A percentile compares a stretch with the other conserved stretches of the same genome.
These are phyloP conservation scores for Anisognathus igniventris DNA, from an alignment of 2,797 vertebrate genomes.

Conservation along the genomic window DNA sequence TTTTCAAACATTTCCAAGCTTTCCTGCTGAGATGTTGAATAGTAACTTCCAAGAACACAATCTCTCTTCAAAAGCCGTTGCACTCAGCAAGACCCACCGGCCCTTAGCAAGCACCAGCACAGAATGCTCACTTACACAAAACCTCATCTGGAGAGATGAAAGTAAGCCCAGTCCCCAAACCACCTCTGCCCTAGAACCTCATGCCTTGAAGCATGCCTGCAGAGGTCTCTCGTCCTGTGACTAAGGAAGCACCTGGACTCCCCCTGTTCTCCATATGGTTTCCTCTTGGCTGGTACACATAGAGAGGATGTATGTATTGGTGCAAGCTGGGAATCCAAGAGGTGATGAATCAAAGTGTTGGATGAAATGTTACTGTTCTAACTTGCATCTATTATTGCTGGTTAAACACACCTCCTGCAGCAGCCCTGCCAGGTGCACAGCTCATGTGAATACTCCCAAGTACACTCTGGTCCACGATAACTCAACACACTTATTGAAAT, in stretches of 20 bases:
- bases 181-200: not conserved
- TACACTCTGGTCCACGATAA: not conserved
- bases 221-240: not conserved
- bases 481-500: not conserved
- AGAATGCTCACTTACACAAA: not conserved
- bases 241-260: not conserved
- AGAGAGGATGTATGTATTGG: not conserved
- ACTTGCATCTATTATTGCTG: rapidly evolving
- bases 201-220: not conserved
- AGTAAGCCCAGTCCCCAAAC: not conserved
- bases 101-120: not conserved
- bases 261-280: not conserved
- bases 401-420: not conserved
- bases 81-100: not conserved
- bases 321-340: not conserved
- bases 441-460: not conserved
- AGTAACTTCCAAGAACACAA: not conserved
- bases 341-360: not conserved
- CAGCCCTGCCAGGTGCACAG: not conserved
- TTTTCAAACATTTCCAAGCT: not conserved
- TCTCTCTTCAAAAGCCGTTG: not conserved
- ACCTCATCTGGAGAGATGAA: not conserved
- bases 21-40: not conserved
- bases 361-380: not conserved
- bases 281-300: not conserved